Conservation (phyloP, 2,113 vertebrate genomes). For the Talpa occidentalis region DNA sequence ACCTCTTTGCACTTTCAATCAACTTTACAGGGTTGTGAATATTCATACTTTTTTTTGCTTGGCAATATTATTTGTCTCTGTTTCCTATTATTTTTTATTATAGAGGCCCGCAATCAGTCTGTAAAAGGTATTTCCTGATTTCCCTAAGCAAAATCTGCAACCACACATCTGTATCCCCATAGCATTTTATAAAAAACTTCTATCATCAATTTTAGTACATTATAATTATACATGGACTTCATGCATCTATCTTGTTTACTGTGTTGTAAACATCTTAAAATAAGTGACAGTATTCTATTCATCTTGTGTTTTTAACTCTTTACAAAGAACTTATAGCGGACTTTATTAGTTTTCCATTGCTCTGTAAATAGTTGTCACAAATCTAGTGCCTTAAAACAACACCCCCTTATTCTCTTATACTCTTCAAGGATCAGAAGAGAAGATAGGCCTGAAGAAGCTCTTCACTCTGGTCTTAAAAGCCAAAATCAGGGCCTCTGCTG, state of each 20-base stretch:
- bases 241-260: not conserved
- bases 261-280: conserved; percentile 19
- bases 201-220: not conserved
- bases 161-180: not conserved
- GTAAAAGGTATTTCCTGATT: conserved; percentile 40
- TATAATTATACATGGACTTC: conserved; percentile 20
- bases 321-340: not conserved
- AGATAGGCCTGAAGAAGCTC: not conserved
- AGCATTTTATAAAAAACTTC: conserved; percentile 30
- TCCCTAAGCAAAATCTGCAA: not conserved
- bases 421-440: not conserved
- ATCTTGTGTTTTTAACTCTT: not conserved
- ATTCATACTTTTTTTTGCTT: not conserved
- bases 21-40: not conserved
- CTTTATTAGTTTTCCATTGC: not conserved
- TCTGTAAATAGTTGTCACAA: not conserved
- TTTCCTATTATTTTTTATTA: conserved; percentile 42
- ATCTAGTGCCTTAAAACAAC: not conserved
- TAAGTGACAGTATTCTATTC: not conserved
- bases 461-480: not conserved
- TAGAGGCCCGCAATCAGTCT: conserved; percentile 7
- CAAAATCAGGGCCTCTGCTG: not conserved
- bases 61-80: not conserved
- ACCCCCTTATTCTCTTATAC: not conserved
- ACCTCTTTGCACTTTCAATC: not conserved